Evolutionary conservation across 1,140 invertebrate species (phyloP).

Genomic region (Drosophila neocordata): DNA sequence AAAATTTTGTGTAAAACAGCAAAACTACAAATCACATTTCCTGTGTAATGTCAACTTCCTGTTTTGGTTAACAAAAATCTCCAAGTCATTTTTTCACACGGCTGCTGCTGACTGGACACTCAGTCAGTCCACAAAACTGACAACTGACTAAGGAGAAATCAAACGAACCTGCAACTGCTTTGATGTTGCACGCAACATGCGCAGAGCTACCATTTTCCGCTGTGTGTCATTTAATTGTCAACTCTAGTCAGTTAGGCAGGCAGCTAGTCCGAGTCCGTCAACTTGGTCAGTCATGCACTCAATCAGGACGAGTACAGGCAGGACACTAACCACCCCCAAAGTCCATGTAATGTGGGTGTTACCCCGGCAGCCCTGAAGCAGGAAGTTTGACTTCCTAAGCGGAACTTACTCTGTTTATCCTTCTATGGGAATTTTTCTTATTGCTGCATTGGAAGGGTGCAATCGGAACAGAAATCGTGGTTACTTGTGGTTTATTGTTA

Average conservation of each 20-base stretch:
- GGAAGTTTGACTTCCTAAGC: constrained; percentile 76
- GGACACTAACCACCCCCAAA: constrained; percentile 39
- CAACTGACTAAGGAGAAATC: constrained; percentile 48
- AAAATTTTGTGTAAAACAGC: constrained; percentile 62
- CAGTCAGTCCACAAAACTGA: constrained; percentile 22
- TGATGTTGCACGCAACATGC: constrained; percentile 73
- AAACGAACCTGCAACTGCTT: constrained; percentile 65
- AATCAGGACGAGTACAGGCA: constrained; percentile 60
- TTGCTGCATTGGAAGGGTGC: constrained; percentile 10
- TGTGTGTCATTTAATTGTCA: constrained; percentile 72
- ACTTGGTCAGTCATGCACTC: constrained; percentile 75
- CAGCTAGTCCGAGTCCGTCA: constrained; percentile 41
- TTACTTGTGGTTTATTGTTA: constrained; percentile 37
- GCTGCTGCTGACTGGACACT: constrained; percentile 10
- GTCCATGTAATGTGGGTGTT: constrained; percentile 27
- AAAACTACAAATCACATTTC: constrained; percentile 79
- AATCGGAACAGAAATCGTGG: constrained; percentile 21
- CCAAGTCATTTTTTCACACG: constrained; percentile 72
- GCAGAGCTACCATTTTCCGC: constrained; percentile 63
- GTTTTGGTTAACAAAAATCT: constrained; percentile 60
- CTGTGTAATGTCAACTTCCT: constrained; percentile 73
- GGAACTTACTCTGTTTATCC: constrained; percentile 65
- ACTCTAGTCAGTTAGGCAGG: constrained; percentile 27
- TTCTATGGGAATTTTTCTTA: constrained; percentile 62
- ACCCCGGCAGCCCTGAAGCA: constrained; percentile 33